These are phyloP conservation scores for Paedocypris micromegethes DNA, from an alignment of 2,797 vertebrate genomes.

Conservation along the genomic window DNA sequence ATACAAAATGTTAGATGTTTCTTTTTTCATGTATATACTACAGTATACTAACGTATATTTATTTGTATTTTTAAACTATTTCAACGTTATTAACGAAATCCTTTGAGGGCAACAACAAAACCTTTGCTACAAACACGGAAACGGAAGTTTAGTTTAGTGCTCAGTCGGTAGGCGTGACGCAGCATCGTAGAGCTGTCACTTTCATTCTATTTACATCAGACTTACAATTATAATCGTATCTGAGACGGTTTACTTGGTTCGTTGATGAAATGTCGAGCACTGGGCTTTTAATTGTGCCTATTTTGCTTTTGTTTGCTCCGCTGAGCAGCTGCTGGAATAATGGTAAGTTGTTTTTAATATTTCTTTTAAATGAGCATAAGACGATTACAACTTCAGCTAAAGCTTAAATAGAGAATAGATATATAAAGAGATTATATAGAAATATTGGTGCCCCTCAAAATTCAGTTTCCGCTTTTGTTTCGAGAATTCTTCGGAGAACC, in stretches of 20 bases:
- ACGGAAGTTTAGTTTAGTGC: slow-evolving; percentile 7
- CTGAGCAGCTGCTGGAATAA: slow-evolving; percentile 49
- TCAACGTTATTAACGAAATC: not conserved
- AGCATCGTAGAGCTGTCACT: slow-evolving; percentile 10
- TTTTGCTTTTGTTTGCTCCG: slow-evolving; percentile 39
- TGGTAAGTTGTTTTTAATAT: slow-evolving; percentile 41
- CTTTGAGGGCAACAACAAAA: not conserved
- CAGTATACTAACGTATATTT: no score
- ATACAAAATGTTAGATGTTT: no score
- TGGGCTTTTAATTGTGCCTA: not conserved
- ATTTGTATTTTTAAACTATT: no score
- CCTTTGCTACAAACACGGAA: slow-evolving; percentile 16
- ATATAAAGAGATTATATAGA: no score
- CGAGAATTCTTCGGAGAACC: no score
- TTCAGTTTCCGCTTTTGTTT: no score
- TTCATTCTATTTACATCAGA: slow-evolving; percentile 21
- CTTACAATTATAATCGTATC: not conserved
- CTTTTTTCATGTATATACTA: no score
- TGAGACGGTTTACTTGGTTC: no score
- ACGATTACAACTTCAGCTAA: not conserved
- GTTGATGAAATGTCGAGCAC: slow-evolving; percentile 18
- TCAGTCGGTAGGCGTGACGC: not conserved
- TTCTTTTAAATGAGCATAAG: not conserved
- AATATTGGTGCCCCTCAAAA: no score
- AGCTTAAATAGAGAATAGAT: not conserved